Evolutionary conservation across 1,140 invertebrate genomes (phyloP).

Genomic region (Sesamia nonagrioides): DNA sequence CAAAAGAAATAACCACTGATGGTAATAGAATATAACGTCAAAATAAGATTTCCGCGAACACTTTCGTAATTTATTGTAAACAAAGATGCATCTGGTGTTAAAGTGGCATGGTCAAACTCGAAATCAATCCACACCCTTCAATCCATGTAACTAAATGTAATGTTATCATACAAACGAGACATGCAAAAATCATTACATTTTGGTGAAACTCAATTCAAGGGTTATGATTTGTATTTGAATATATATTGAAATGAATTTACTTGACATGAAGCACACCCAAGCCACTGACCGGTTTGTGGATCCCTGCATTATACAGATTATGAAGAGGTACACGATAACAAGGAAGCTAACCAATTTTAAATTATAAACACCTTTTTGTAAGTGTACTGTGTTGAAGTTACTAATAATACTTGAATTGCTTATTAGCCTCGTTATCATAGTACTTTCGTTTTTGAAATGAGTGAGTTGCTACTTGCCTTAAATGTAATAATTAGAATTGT

Average conservation of each 20-base stretch:
- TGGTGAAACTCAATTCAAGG: not conserved
- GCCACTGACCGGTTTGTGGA: slow-evolving; percentile 17
- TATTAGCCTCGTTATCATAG: slow-evolving; percentile 11
- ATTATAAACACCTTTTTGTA: not conserved
- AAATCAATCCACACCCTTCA: slow-evolving; percentile 10
- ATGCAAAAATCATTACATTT: slow-evolving; percentile 27
- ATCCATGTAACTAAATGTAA: slow-evolving; percentile 17
- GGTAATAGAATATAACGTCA: too few relatives aligned
- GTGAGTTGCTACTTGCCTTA: slow-evolving; percentile 48
- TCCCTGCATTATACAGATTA: not conserved
- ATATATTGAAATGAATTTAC: slow-evolving; percentile 7
- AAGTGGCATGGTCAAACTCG: not conserved
- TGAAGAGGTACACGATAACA: slow-evolving; percentile 38
- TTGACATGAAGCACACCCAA: slow-evolving; percentile 49
- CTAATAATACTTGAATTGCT: not conserved
- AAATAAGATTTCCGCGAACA: too few relatives aligned
- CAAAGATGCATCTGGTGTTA: slow-evolving; percentile 7
- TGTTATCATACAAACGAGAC: slow-evolving; percentile 37
- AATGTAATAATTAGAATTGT: not conserved
- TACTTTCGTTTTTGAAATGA: slow-evolving; percentile 27
- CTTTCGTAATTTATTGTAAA: not conserved
- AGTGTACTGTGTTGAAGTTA: not conserved
- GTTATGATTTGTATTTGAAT: slow-evolving; percentile 18
- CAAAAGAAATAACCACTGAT: too few relatives aligned
- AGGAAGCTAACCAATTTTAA: slow-evolving; percentile 5